phyloP scores from a whole-genome alignment of 2,797 vertebrate species.

The Carcharodon carcharias region DNA sequence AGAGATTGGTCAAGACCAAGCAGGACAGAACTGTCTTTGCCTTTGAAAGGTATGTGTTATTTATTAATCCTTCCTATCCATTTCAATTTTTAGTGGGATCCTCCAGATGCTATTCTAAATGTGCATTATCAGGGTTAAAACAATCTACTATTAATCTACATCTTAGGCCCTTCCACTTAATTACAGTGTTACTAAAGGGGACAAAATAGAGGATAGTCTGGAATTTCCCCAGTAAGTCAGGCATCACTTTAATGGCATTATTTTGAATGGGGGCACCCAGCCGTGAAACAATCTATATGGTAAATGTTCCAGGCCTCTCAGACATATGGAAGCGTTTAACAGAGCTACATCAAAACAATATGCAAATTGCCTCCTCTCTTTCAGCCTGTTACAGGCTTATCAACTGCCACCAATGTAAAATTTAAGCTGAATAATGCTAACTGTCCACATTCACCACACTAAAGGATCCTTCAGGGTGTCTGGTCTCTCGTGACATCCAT shows the following conservation, averaged over 20 bases:
- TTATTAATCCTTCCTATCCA: slow-evolving; percentile 48
- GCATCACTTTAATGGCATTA: slow-evolving; percentile 11
- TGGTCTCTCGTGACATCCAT: slow-evolving; percentile 66
- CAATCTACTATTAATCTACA: slow-evolving; percentile 59
- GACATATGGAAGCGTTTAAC: slow-evolving; percentile 53
- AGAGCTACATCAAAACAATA: slow-evolving; percentile 54
- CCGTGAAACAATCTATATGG: slow-evolving; percentile 42
- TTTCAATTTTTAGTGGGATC: slow-evolving; percentile 77
- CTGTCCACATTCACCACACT: slow-evolving; percentile 59
- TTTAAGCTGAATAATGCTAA: slow-evolving; percentile 74
- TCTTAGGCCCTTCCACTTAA: slow-evolving; percentile 58
- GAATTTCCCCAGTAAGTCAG: not conserved
- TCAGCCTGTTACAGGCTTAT: slow-evolving; percentile 48
- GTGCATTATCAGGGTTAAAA: slow-evolving; percentile 85
- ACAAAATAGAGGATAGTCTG: slow-evolving; percentile 2
- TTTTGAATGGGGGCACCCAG: slow-evolving; percentile 30
- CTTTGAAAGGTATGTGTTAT: slow-evolving; percentile 16
- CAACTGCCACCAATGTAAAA: slow-evolving; percentile 64
- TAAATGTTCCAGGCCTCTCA: slow-evolving; percentile 45
- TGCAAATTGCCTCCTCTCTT: slow-evolving; percentile 57
- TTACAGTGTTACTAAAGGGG: slow-evolving; percentile 40
- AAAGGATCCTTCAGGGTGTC: slow-evolving; percentile 58
- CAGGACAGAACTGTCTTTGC: not conserved
- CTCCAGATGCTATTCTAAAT: slow-evolving; percentile 89
- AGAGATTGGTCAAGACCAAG: slow-evolving; percentile 19